Evolutionary conservation across 2,113 vertebrate genomes (phyloP), one percentile per base, ranked within the genome.

Genomic region (Paramisgurnus dabryanus): DNA sequence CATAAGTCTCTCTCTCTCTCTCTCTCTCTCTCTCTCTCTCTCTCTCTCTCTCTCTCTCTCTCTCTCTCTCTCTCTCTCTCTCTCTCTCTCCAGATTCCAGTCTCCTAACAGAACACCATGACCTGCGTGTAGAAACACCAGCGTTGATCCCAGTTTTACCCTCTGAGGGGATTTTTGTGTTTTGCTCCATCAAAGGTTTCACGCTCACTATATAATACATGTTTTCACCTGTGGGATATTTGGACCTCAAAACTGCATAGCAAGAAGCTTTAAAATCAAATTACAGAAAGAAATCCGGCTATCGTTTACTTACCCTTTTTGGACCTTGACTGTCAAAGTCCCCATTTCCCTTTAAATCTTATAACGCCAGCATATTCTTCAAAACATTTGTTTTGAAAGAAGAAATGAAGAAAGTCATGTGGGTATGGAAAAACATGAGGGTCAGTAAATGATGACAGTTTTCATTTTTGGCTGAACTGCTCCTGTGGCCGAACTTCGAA

Each of bases 1-100:
- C 88, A 84, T 87, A 84, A 89, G 91, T 72, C 74, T 47, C 69
- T 47, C 39, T 67, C 45, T 65, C 34, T 18, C 60, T 68, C 67
- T 78, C 50, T 27, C 57, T 77, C 67, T 64, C 41, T 15, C 69
- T 34, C 27, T 73, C 68, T 72, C 47, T 78, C 27, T 22, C 41
- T 73, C 17, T 40, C 75, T 41, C 41, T 18, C 76, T 39, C 43
- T 27, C n/a, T 60, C 18, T 41, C 41, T 18, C 76, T 39, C 43
- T 27, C n/a, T 72, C 47, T 78, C 27, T 22, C 41, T 73, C 17
- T 40, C 75, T 41, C 41, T 18, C 76, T 39, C 43, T 27, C n/a
- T 60, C 18, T 41, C 41, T 18, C 76, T 39, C 43, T 27, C n/a
- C 80, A 60, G 63, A 67, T 76, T 80, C 79, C 39, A 10, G 45